Percentiles rank a stretch among this genome's conserved stretches.
Evolutionary conservation across 2,113 vertebrate genomes (phyloP).

Genomic region (Lipophrys pholis): DNA sequence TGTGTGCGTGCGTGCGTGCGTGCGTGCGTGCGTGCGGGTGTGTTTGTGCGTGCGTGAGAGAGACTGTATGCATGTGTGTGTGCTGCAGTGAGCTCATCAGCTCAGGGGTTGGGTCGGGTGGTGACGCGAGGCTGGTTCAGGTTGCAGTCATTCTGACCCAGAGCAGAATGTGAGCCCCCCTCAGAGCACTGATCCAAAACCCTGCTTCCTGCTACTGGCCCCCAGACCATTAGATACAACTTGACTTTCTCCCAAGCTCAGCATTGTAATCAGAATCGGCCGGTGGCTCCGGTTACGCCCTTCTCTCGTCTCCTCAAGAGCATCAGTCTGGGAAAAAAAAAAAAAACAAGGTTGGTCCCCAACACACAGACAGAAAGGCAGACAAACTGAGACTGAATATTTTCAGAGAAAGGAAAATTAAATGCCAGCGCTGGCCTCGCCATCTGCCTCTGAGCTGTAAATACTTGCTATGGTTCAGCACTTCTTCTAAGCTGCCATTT

Average conservation of each 20-base stretch:
- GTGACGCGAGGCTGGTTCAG: slow-evolving; percentile 51
- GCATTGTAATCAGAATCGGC: slow-evolving; percentile 56
- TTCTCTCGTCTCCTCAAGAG: slow-evolving; percentile 67
- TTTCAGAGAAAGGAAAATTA: slow-evolving; percentile 44
- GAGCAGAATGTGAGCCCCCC: slow-evolving; percentile 79
- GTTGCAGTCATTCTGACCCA: slow-evolving; percentile 69
- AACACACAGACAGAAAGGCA: slow-evolving; percentile 20
- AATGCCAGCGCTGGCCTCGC: slow-evolving; percentile 20
- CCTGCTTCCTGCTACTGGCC: slow-evolving; percentile 63
- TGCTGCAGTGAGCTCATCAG: slow-evolving; percentile 18
- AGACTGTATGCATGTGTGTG: slow-evolving; percentile 18
- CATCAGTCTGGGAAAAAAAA: slow-evolving; percentile 42
- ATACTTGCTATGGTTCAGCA: slow-evolving; percentile 43
- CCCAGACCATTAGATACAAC: slow-evolving; percentile 56
- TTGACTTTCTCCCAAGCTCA: slow-evolving; percentile 64
- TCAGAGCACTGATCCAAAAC: slow-evolving; percentile 54
- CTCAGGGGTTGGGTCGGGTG: slow-evolving; percentile 43
- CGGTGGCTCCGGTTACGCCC: slow-evolving; percentile 65
- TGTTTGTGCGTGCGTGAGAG: no score
- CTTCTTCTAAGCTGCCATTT: slow-evolving; percentile 25
- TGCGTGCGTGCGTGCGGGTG: no score
- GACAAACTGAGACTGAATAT: slow-evolving; percentile 2
- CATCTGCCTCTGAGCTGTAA: slow-evolving; percentile 55
- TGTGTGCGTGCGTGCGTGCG: no score
- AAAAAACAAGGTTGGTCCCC: slow-evolving; percentile 9